Conservation (phyloP, 2,888 invertebrate species). For the Caenorhabditis angaria region DNA sequence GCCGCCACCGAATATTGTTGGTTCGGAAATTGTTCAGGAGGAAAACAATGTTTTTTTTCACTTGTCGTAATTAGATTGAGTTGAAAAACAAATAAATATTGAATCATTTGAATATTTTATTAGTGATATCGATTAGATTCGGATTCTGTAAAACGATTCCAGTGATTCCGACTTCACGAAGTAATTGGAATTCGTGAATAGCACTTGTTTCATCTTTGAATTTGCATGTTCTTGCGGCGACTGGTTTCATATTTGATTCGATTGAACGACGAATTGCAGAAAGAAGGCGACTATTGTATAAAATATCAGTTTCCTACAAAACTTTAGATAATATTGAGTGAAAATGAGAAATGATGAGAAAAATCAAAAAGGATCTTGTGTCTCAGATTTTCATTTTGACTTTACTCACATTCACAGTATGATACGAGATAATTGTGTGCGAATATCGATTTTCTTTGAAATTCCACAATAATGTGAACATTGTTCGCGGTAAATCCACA, state of each 20-base stretch:
- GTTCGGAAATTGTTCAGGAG: too few relatives aligned
- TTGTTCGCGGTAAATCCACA: background rate
- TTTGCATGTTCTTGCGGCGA: conserved; percentile 23
- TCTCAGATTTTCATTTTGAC: too few relatives aligned
- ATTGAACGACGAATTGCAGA: conserved; percentile 20
- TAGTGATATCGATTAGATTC: conserved; percentile 36
- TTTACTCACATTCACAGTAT: conserved; percentile 22
- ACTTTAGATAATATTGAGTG: background rate
- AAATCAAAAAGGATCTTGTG: background rate
- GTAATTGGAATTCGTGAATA: conserved; percentile 23
- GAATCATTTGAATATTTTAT: conserved; percentile 23
- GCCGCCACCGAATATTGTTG: too few relatives aligned
- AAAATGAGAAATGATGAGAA: background rate
- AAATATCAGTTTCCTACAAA: conserved; percentile 19
- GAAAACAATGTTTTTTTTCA: too few relatives aligned
- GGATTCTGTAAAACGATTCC: conserved; percentile 42
- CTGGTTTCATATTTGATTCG: conserved; percentile 22
- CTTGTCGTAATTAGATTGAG: too few relatives aligned
- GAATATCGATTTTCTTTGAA: conserved; percentile 18
- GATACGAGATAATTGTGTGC: conserved; percentile 36
- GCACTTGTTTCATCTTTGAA: conserved; percentile 26
- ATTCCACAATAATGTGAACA: conserved; percentile 1
- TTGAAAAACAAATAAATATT: too few relatives aligned
- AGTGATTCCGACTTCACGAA: conserved; percentile 38
- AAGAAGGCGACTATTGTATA: conserved; percentile 29